Evolutionary conservation across 1,140 invertebrate genomes (phyloP).

Genomic region (Trachymyrmex septentrionalis): DNA sequence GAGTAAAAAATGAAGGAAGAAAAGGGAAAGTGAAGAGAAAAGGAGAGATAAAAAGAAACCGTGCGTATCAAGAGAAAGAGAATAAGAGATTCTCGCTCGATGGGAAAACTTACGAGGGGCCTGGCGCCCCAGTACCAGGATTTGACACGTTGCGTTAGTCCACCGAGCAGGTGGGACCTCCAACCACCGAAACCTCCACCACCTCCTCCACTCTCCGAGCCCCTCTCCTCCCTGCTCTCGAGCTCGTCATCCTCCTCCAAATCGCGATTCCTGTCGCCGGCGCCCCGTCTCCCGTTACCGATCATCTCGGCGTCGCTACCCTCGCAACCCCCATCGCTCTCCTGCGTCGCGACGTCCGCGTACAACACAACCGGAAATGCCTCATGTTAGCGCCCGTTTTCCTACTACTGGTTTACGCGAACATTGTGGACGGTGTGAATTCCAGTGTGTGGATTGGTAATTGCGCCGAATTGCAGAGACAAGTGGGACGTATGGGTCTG

Average conservation of each 20-base stretch:
- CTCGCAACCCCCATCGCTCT: slow-evolving; percentile 85
- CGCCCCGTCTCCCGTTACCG: slow-evolving; percentile 83
- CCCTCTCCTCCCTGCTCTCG: slow-evolving; percentile 85
- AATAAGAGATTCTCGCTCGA: slow-evolving; percentile 33
- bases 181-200: slow-evolving; percentile 96
- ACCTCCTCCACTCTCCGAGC: slow-evolving; percentile 85
- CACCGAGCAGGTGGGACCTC: slow-evolving; percentile 94
- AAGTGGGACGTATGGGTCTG: not conserved
- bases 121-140: slow-evolving; percentile 97
- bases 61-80: slow-evolving; percentile 45
- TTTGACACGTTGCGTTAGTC: slow-evolving; percentile 97
- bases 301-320: slow-evolving; percentile 87
- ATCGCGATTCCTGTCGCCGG: slow-evolving; percentile 86
- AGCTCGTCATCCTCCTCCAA: slow-evolving; percentile 85
- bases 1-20: not conserved
- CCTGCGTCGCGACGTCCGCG: slow-evolving; percentile 80
- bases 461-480: not conserved
- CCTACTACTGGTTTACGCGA: slow-evolving; percentile 23
- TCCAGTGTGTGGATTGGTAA: slow-evolving; percentile 5
- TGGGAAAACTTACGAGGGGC: slow-evolving; percentile 95
- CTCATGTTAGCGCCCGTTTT: slow-evolving; percentile 70
- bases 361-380: slow-evolving; percentile 77
- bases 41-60: not conserved
- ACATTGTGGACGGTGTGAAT: slow-evolving; percentile 22
- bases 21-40: not conserved